Evolutionary conservation across 2,113 vertebrate species (phyloP), one percentile per base, ranked within the genome.

Genomic region (Melanocharis versteri): DNA sequence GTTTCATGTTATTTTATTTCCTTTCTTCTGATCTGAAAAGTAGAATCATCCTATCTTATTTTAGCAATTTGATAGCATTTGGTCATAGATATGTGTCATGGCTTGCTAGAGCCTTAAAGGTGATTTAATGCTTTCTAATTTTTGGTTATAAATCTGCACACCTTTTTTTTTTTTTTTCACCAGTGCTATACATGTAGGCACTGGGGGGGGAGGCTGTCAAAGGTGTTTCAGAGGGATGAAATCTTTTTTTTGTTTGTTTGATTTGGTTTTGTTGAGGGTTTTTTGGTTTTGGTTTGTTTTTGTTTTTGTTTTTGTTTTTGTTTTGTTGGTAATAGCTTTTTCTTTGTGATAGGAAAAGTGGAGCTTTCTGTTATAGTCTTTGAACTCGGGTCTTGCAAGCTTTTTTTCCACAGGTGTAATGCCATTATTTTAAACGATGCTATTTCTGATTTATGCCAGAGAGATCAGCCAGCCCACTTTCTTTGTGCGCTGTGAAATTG

Each of bases 401-500:
- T 42, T 42, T 69, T 91, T 93, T 92, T 50, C 28, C 37, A 47
- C 44, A 56, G 11, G 15, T 79, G 24, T 83, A 64, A 48, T 85
- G 47, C 48, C 79, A 72, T 96, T 90, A 78, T 85, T 94, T 80
- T 76, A 90, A 85, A 84, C 79, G 0, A 84, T 62, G 48, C 17
- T 89, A 3, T 80, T 90, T 88, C 48, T 80, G 89, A 94, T 94
- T 95, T 90, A 92, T 72, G 7, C 40, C n/a, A 56, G 61, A 47
- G 65, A 79, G 48, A 88, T 86, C 66, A 80, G 37, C 53, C 58
- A 80, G 31, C 31, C 64, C 28, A 84, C 77, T 84, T 88, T 54
- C 35, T 82, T 76, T 72, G 62, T 91, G 53, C 91, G 65, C 75
- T 90, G 83, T 83, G 87, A 95, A 95, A 96, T 30, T 64, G 70